These are phyloP conservation scores for Otolemur garnettii DNA, from an alignment of 2,113 vertebrate genomes.

Conservation along the genomic window DNA sequence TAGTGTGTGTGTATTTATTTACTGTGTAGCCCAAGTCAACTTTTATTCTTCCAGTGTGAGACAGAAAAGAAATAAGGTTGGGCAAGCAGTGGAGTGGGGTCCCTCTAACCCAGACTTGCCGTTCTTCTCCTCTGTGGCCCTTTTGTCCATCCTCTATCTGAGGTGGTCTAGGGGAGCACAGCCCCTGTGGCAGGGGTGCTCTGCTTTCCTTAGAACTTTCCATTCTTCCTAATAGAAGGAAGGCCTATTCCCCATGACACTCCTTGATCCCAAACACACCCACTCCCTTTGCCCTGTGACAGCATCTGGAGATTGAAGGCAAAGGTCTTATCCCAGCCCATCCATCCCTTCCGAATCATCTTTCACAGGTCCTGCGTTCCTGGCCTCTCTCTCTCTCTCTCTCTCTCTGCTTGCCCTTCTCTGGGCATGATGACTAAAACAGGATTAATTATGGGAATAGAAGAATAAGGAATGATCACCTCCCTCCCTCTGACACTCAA, in stretches of 20 bases:
- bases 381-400: background rate
- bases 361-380: background rate
- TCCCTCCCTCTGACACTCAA: background rate
- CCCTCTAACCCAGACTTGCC: background rate
- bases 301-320: background rate
- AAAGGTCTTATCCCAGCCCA: background rate
- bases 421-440: background rate
- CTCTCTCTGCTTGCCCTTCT: background rate
- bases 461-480: no score
- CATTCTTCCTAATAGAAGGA: background rate
- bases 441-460: background rate
- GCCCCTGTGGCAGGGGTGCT: background rate
- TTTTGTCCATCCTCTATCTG: background rate
- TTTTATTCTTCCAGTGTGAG: no score
- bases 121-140: background rate
- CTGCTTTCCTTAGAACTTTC: background rate
- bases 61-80: no score
- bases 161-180: background rate
- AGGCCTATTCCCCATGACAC: background rate
- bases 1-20: no score
- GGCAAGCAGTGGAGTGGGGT: background rate
- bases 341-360: background rate
- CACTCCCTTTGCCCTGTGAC: background rate
- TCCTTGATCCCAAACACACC: background rate
- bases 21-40: no score